Evolutionary conservation across 1,140 invertebrate species (phyloP).

Genomic region (Penaeus chinensis): DNA sequence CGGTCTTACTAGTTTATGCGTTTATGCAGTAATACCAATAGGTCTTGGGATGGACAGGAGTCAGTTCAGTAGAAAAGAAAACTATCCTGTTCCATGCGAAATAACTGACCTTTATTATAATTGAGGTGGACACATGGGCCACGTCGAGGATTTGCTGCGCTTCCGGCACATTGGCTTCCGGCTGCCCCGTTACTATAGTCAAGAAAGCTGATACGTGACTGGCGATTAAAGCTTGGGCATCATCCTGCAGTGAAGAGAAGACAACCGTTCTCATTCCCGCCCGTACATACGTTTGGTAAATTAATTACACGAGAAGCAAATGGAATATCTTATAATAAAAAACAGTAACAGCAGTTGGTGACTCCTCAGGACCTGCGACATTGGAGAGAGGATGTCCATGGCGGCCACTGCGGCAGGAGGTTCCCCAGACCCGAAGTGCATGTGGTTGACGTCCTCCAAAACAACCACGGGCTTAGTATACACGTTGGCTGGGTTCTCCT

Average conservation of each 20-base stretch:
- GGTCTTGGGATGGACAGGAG: not conserved
- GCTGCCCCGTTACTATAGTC: constrained; percentile 11
- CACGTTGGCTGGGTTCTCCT: constrained; percentile 14
- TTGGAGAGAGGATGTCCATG: constrained; percentile 50
- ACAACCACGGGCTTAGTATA: constrained; percentile 40
- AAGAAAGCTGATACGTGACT: constrained; percentile 42
- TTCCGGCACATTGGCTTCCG: not conserved
- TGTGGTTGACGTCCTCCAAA: constrained; percentile 53
- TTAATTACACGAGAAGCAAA: not conserved
- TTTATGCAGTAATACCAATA: not conserved
- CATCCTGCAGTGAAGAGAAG: constrained; percentile 10
- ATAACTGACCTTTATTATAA: not conserved
- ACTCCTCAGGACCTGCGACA: constrained; percentile 15
- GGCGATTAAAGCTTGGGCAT: constrained; percentile 39
- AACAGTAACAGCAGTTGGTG: no score
- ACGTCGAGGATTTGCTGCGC: not conserved
- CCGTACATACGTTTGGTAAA: not conserved
- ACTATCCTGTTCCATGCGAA: not conserved
- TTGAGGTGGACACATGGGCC: not conserved
- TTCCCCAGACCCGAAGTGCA: constrained; percentile 55
- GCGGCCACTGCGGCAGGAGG: constrained; percentile 32
- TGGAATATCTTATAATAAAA: not conserved
- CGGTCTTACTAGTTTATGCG: not conserved
- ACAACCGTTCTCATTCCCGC: not conserved
- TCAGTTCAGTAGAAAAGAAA: not conserved